phyloP scores from a whole-genome alignment of 2,113 vertebrate species.

The Rhinolophus ferrumequinum region DNA sequence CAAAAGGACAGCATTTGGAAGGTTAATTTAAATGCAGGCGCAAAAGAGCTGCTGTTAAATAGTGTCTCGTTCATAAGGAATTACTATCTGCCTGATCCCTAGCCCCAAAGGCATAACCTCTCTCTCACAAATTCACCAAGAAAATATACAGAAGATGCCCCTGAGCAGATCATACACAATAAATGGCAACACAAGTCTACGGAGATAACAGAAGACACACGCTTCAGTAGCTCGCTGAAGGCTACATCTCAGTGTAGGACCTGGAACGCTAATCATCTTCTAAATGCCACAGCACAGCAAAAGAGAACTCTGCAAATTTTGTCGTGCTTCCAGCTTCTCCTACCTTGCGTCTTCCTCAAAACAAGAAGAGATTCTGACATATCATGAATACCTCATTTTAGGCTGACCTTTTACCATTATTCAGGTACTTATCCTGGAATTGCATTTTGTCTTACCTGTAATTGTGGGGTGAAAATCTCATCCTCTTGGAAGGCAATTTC shows the following conservation, averaged over 20 bases:
- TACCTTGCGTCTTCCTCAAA: neutral
- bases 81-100: neutral
- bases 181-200: neutral
- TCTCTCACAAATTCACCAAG: neutral
- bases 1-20: neutral
- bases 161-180: neutral
- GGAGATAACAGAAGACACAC: constrained; percentile 21
- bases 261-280: neutral
- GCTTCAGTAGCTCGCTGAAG: neutral
- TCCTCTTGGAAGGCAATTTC: constrained; percentile 9
- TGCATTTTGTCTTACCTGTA: constrained; percentile 40
- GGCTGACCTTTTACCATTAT: constrained; percentile 10
- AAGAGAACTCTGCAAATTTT: neutral
- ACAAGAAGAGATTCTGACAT: neutral
- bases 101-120: neutral
- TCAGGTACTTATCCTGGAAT: neutral
- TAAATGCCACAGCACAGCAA: neutral
- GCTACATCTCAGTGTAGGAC: neutral
- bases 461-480: neutral
- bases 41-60: neutral
- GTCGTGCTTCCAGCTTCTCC: neutral
- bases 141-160: constrained; percentile 6
- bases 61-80: neutral
- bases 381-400: constrained; percentile 18
- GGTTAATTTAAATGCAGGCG: neutral